phyloP scores from a whole-genome alignment of 1,140 invertebrate genomes.

The Spodoptera frugiperda region DNA sequence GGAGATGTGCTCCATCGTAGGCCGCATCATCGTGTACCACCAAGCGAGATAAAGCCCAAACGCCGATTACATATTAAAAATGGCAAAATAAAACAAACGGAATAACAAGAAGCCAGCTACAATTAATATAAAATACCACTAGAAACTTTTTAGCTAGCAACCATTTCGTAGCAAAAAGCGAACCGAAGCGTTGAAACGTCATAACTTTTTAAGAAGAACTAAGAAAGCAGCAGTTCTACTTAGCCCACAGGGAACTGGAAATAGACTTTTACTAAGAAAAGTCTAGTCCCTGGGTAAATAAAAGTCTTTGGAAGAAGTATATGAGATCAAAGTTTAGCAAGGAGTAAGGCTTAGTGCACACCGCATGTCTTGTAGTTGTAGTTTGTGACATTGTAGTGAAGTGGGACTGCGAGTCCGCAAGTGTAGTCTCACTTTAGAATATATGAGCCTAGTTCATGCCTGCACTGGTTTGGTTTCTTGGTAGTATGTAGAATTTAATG shows the following conservation, averaged over 20 bases:
- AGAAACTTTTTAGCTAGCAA: neutral
- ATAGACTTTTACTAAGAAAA: conserved; percentile 26
- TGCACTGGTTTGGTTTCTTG: neutral
- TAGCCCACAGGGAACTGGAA: neutral
- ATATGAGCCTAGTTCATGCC: neutral
- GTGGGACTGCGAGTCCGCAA: neutral
- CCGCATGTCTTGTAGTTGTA: neutral
- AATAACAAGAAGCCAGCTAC: neutral
- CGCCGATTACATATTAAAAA: too few species aligned
- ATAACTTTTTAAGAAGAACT: conserved; percentile 16
- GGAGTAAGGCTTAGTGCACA: conserved; percentile 12
- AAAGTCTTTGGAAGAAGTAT: conserved; percentile 29
- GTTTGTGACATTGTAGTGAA: conserved; percentile 27
- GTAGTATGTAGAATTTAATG: neutral
- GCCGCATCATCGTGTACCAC: too few species aligned
- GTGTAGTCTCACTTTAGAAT: conserved; percentile 7
- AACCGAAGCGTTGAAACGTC: neutral
- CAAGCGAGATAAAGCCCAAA: too few species aligned
- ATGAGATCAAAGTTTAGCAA: conserved; percentile 17
- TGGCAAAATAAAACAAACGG: too few species aligned
- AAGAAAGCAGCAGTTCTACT: neutral
- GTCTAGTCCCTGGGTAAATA: conserved; percentile 10
- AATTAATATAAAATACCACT: neutral
- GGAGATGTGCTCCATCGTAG: too few species aligned
- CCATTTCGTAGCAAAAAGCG: neutral